phyloP scores from a whole-genome alignment of 1,140 invertebrate species.

The Portunus trituberculatus region DNA sequence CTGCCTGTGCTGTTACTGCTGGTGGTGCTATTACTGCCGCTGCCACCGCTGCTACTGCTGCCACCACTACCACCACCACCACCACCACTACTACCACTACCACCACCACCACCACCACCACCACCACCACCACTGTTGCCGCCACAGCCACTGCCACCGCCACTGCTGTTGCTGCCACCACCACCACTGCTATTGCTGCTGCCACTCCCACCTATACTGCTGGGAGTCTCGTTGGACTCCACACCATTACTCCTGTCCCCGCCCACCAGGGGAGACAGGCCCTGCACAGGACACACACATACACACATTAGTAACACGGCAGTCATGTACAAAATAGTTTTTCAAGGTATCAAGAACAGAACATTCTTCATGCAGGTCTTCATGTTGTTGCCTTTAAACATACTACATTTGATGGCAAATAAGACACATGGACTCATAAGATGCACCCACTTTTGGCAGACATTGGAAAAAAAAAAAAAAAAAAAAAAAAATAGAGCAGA shows the following conservation, averaged over 20 bases:
- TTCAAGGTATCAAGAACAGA: no score
- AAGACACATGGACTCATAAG: no score
- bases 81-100: neutral
- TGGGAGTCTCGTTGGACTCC: slow-evolving; percentile 64
- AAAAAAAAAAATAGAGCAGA: no score
- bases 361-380: no score
- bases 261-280: slow-evolving; percentile 73
- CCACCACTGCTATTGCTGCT: slow-evolving; percentile 39
- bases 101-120: neutral
- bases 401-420: no score
- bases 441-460: no score
- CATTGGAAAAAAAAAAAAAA: no score
- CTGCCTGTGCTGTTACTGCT: slow-evolving; percentile 37
- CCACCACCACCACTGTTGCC: neutral
- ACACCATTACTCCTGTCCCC: slow-evolving; percentile 61
- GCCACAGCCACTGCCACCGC: neutral
- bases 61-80: neutral
- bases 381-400: no score
- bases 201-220: slow-evolving; percentile 52
- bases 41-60: slow-evolving; percentile 34
- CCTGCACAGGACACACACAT: slow-evolving; percentile 41
- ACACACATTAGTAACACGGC: neutral
- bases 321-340: neutral
- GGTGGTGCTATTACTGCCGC: slow-evolving; percentile 49
- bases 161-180: neutral